Evolutionary conservation across 2,888 invertebrate genomes (phyloP).

Genomic region (Lochmaea crataegi): DNA sequence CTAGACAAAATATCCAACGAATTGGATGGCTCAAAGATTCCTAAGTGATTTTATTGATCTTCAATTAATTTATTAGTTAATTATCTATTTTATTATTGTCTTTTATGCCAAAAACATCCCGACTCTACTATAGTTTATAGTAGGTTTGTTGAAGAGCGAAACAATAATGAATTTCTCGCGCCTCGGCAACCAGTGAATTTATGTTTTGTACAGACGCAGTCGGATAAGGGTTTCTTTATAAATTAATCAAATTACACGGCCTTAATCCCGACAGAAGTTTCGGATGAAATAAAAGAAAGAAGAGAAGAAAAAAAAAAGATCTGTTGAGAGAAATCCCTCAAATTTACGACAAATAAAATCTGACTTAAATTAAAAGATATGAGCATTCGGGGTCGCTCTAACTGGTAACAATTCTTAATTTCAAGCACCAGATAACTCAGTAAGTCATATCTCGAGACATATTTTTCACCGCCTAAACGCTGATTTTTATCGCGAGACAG

Average conservation of each 20-base stretch:
- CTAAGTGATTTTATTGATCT: too few species aligned
- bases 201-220: too few species aligned
- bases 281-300: constrained; percentile 31
- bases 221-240: neutral
- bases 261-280: constrained; percentile 38
- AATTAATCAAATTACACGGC: constrained; percentile 31
- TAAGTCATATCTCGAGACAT: constrained; percentile 53
- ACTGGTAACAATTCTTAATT: constrained; percentile 53
- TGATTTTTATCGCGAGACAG: constrained; percentile 52
- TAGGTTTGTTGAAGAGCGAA: too few species aligned
- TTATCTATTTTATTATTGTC: too few species aligned
- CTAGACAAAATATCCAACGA: too few species aligned
- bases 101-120: too few species aligned
- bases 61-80: too few species aligned
- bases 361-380: constrained; percentile 54
- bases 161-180: too few species aligned
- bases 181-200: too few species aligned
- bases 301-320: constrained; percentile 36
- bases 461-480: constrained; percentile 42
- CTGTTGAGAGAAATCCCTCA: constrained; percentile 34
- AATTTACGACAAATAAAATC: constrained; percentile 47
- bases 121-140: too few species aligned
- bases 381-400: constrained; percentile 39
- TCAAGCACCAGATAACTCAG: constrained; percentile 49
- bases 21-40: too few species aligned